Conservation (phyloP, 2,797 vertebrate genomes). For the Euthynnus affinis region DNA sequence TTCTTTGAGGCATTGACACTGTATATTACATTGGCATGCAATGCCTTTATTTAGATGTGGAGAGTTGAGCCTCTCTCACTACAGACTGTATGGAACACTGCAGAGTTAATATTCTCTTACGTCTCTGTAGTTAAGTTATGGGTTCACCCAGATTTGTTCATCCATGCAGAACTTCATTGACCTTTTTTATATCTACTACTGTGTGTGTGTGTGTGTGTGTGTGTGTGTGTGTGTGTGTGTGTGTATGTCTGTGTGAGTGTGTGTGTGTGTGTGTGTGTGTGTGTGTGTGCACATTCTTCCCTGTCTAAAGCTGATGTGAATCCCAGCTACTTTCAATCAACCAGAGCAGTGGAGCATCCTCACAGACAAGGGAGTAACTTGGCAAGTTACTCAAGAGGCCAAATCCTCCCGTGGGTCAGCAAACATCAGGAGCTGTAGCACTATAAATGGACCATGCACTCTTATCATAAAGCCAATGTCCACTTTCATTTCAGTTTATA, state of each 20-base stretch:
- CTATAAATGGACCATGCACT: slow-evolving; percentile 10
- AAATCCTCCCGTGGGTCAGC: slow-evolving; percentile 33
- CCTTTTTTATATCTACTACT: neutral
- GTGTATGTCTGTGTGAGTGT: slow-evolving; percentile 5
- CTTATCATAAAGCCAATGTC: slow-evolving; percentile 20
- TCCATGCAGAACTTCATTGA: slow-evolving; percentile 29
- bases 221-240: slow-evolving; percentile 14
- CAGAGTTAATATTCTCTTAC: slow-evolving; percentile 19
- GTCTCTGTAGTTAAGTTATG: slow-evolving; percentile 13
- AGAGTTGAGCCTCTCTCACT: slow-evolving; percentile 23
- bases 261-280: neutral
- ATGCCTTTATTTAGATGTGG: slow-evolving; percentile 34
- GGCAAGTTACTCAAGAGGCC: slow-evolving; percentile 33
- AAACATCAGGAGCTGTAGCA: slow-evolving; percentile 21
- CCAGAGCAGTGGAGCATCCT: slow-evolving; percentile 24
- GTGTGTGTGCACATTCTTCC: slow-evolving; percentile 19
- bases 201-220: neutral
- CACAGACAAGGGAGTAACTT: slow-evolving; percentile 34
- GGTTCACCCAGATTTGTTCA: slow-evolving; percentile 25
- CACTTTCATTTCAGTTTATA: slow-evolving; percentile 14
- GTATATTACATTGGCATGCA: slow-evolving; percentile 30
- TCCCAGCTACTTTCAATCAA: slow-evolving; percentile 47
- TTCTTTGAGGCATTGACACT: slow-evolving; percentile 40
- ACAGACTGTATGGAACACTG: neutral
- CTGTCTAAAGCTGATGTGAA: slow-evolving; percentile 43